Base-by-base conservation (phyloP, 2,888 invertebrate genomes). In the Andrena haemorrhoa region DNA sequence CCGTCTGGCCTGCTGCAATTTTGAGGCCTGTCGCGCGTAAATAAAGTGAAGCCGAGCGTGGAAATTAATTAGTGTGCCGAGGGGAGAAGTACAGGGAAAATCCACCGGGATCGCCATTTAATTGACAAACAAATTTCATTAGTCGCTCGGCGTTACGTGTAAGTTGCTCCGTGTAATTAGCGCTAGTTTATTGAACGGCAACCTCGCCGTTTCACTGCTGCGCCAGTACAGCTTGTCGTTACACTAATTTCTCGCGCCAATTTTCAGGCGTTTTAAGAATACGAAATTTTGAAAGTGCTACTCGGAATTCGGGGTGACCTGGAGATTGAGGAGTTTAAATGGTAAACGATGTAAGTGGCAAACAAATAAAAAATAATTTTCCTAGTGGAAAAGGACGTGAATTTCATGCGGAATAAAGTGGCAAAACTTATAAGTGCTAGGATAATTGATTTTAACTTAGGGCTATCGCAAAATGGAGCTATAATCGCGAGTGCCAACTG, bases 1-100 rank as follows among this genome's bases (percentile, higher is more conserved):
- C 73, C 71, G 76, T 35, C 29, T 23, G 63, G 33, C 56, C 71
- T 49, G 82, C 77, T 79, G 85, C 83, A 86, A 88, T 89, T 89
- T 89, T 83, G 83, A 88, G 85, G 86, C 88, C 83, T 88, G 88
- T 88, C 88, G 85, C 87, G 89, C 89, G 89, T 89, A 89, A 90
- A 90, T 86, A 88, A 88, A 88, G 86, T 83, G 84, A 86, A 84
- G 83, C 86, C 81, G 83, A 86, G 85, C 86, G 86, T 88, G 83
- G 85, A 86, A 90, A 89, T 86, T 89, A 90, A 90, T 90, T 90
- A 89, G 88, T 81, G 88, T 86, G 75, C 86, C 83, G 79, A 82
- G 74, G 79, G 83, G 85, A 68, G 84, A 88, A 87, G 85, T 86
- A 86, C 87, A 82, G 82, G 79, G 87, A 88, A 84, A 88, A 88